A percentile compares a stretch with the other conserved stretches of the same genome.
phyloP scores from a whole-genome alignment of 2,888 invertebrate genomes.

The Acrobasis suavella region DNA sequence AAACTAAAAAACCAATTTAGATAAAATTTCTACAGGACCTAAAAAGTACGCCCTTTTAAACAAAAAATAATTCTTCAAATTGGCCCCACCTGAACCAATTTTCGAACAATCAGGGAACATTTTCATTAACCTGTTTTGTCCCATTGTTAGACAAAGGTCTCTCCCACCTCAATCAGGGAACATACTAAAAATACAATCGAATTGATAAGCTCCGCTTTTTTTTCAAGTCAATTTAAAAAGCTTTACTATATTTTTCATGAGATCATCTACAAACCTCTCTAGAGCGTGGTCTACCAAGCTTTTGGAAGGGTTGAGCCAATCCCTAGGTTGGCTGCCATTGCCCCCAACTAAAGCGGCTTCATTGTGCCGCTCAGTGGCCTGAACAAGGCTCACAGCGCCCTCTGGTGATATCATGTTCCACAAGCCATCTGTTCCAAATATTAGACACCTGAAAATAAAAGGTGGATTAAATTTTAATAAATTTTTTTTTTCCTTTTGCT shows the following conservation, averaged over 20 bases:
- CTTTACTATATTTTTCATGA: no score
- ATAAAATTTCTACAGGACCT: no score
- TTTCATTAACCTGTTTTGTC: no score
- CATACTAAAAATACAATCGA: no score
- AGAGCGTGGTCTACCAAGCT: conserved; percentile 90
- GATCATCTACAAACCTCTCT: conserved; percentile 72
- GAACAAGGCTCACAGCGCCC: conserved; percentile 92
- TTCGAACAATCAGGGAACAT: no score
- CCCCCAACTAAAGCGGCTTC: conserved; percentile 84
- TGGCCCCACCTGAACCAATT: no score
- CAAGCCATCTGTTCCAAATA: conserved; percentile 97
- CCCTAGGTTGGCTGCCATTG: conserved; percentile 65
- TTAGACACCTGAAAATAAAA: conserved; percentile 86
- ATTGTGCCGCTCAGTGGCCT: conserved; percentile 90
- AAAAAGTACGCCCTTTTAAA: no score
- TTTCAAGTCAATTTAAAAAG: no score
- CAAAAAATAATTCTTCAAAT: background rate
- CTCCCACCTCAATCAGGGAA: no score
- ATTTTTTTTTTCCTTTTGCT: no score
- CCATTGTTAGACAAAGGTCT: no score
- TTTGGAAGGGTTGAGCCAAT: conserved; percentile 95
- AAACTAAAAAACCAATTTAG: no score
- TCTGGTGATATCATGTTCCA: conserved; percentile 97
- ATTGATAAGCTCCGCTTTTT: background rate
- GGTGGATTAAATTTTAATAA: background rate